phyloP scores from a whole-genome alignment of 2,888 invertebrate genomes.

The Geophilus truncorum region DNA sequence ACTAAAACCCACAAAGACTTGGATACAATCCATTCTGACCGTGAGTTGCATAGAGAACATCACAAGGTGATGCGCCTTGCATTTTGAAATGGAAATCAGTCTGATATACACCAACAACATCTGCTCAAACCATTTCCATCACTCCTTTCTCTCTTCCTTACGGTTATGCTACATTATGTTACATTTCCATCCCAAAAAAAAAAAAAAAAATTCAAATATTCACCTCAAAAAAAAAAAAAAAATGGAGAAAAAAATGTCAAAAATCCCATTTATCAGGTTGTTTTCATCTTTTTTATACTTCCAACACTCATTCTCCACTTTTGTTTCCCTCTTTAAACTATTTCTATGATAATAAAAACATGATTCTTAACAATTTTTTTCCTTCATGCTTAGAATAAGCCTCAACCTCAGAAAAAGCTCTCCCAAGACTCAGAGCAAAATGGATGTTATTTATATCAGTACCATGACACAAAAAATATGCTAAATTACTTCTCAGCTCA shows the following conservation, averaged over 20 bases:
- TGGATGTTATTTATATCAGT: not conserved
- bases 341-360: not conserved
- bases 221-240: too few relatives aligned
- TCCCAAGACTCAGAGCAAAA: not conserved
- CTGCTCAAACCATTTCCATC: not conserved
- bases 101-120: constrained; percentile 4
- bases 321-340: not conserved
- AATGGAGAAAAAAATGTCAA: too few relatives aligned
- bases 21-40: constrained; percentile 20
- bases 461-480: not conserved
- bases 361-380: not conserved
- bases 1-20: constrained; percentile 16
- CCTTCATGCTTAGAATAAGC: not conserved
- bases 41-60: constrained; percentile 12
- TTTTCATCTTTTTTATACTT: too few relatives aligned
- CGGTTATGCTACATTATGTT: not conserved
- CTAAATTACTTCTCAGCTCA: not conserved
- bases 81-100: constrained; percentile 13
- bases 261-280: too few relatives aligned
- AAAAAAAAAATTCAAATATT: not conserved
- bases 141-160: not conserved
- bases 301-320: not conserved
- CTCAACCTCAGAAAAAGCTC: not conserved
- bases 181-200: not conserved
- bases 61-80: not conserved